Evolutionary conservation across 2,797 vertebrate genomes (phyloP).

Genomic region (Cheirogaleus major): DNA sequence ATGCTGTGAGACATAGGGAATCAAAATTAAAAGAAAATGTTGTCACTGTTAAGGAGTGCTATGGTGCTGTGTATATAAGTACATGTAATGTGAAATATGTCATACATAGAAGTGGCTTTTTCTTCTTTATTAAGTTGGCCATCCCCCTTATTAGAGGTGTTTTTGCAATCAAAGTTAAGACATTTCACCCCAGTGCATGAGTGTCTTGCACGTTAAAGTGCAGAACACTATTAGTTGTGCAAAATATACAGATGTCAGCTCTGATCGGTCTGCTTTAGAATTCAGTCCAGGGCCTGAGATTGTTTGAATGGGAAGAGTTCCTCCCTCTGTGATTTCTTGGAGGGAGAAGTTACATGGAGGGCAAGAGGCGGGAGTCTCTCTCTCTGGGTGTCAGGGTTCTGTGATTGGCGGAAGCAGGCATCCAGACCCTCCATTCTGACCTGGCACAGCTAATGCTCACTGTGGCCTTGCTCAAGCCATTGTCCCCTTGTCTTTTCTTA

Average conservation of each 20-base stretch:
- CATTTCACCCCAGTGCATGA: background rate
- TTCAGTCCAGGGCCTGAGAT: background rate
- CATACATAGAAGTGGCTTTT: background rate
- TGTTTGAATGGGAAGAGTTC: background rate
- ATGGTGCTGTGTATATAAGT: background rate
- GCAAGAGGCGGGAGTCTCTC: background rate
- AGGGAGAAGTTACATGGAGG: background rate
- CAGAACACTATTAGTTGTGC: background rate
- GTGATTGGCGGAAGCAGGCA: background rate
- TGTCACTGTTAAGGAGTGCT: constrained; percentile 15
- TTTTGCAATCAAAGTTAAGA: background rate
- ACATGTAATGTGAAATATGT: background rate
- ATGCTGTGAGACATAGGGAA: constrained; percentile 55
- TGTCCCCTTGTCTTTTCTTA: background rate
- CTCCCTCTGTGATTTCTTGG: background rate
- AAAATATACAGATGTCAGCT: background rate
- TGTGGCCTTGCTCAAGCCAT: background rate
- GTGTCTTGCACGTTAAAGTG: background rate
- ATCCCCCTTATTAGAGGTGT: background rate
- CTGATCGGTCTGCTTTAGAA: background rate
- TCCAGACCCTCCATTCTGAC: background rate
- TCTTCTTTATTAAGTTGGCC: constrained; percentile 4
- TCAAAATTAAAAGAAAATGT: constrained; percentile 58
- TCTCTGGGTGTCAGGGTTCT: background rate
- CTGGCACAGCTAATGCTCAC: background rate